These are phyloP conservation scores for Lithophane semibrunnea DNA, from an alignment of 2,888 invertebrate genomes.

Conservation along the genomic window DNA sequence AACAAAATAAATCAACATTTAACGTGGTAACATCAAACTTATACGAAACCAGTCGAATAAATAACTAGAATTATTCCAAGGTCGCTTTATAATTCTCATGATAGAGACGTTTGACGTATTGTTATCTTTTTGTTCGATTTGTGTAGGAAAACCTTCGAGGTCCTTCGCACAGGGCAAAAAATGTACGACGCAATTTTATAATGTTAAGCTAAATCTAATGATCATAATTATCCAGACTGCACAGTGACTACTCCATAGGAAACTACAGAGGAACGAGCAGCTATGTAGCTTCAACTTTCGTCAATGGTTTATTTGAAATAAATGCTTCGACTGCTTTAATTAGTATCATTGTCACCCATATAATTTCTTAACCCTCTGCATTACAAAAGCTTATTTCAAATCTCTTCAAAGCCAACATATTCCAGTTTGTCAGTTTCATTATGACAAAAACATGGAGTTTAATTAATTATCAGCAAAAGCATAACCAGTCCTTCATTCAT, in stretches of 20 bases:
- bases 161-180: constrained; percentile 24
- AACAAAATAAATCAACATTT: constrained; percentile 21
- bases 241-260: background rate
- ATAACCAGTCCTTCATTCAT: constrained; percentile 15
- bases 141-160: constrained; percentile 43
- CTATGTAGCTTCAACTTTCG: background rate
- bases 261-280: background rate
- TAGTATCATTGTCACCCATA: background rate
- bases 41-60: constrained; percentile 20
- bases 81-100: constrained; percentile 36
- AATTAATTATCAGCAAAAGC: constrained; percentile 15
- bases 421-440: background rate
- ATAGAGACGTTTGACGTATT: constrained; percentile 40
- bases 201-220: background rate
- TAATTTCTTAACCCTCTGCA: background rate
- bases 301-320: background rate
- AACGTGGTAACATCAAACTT: constrained; percentile 17
- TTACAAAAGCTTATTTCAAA: background rate
- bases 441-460: constrained; percentile 7
- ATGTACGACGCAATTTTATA: constrained; percentile 21
- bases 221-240: background rate
- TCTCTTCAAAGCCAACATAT: background rate
- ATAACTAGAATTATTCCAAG: constrained; percentile 43
- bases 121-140: constrained; percentile 47
- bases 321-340: background rate